Conservation (phyloP, 2,797 vertebrate genomes). For the Hydrolagus colliei region DNA sequence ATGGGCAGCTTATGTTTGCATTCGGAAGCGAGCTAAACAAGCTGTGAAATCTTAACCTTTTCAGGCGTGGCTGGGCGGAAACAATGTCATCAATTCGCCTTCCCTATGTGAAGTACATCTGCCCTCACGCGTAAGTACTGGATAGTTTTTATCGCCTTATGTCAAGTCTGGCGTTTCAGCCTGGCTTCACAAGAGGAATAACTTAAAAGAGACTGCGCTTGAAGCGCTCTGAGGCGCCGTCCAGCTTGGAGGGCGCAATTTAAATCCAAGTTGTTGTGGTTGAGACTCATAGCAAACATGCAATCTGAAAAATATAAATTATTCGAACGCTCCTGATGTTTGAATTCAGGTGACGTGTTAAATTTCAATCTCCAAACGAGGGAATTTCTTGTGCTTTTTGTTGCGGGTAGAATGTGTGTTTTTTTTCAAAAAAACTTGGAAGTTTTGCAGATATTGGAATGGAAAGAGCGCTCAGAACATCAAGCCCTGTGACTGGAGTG, state of each 20-base stretch:
- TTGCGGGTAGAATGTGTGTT: background rate
- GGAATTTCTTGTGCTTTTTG: background rate
- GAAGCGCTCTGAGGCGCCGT: too few relatives aligned
- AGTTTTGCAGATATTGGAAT: too few relatives aligned
- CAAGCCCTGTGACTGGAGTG: too few relatives aligned
- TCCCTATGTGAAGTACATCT: slow-evolving; percentile 91
- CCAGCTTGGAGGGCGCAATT: too few relatives aligned
- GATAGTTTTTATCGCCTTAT: background rate
- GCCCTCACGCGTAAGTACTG: slow-evolving; percentile 85
- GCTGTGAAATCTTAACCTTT: slow-evolving; percentile 11
- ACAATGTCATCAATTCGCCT: slow-evolving; percentile 73
- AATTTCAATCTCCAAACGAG: background rate
- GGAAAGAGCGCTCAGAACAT: too few relatives aligned
- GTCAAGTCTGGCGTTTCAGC: background rate
- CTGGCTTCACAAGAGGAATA: too few relatives aligned
- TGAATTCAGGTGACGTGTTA: background rate
- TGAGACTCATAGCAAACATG: too few relatives aligned
- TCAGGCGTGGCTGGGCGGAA: slow-evolving; percentile 89
- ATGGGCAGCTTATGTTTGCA: too few relatives aligned
- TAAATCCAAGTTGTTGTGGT: too few relatives aligned
- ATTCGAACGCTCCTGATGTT: background rate
- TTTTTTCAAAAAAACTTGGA: too few relatives aligned
- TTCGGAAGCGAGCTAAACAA: background rate
- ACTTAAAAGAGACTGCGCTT: too few relatives aligned
- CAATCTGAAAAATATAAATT: background rate